Conservation (phyloP, 30 jellyfish, hydroid and myxozoan genomes). For the Aurelia sp. region DNA sequence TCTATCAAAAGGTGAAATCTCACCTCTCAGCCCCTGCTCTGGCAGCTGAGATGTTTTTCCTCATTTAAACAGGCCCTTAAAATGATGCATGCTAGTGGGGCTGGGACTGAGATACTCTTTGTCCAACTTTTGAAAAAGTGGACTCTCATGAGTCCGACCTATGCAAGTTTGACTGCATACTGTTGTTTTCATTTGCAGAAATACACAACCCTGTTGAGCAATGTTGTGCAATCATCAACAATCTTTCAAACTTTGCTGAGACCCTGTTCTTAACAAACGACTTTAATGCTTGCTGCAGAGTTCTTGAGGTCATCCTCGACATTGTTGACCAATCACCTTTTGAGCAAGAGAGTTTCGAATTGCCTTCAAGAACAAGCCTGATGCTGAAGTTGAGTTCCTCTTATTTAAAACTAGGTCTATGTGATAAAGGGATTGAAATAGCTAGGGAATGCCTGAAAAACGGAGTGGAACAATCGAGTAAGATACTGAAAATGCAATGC, state of each 20-base stretch:
- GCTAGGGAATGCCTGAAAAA: slow-evolving; percentile 36
- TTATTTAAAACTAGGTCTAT: slow-evolving; percentile 8
- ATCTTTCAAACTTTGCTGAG: slow-evolving; percentile 22
- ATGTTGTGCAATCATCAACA: not conserved
- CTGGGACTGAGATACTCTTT: too few species aligned
- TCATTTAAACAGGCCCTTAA: too few species aligned
- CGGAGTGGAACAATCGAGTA: not conserved
- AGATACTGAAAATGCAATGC: slow-evolving; percentile 54
- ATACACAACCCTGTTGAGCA: not conserved
- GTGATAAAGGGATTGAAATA: slow-evolving; percentile 16
- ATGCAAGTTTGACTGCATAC: not conserved
- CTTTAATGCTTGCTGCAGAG: slow-evolving; percentile 7
- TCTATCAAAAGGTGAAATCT: too few species aligned
- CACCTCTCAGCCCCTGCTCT: too few species aligned
- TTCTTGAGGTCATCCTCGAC: slow-evolving; percentile 30
- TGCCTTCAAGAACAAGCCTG: slow-evolving; percentile 14
- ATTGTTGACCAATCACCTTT: not conserved
- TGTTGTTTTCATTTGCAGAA: not conserved
- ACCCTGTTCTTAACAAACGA: slow-evolving; percentile 4
- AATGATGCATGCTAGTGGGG: too few species aligned
- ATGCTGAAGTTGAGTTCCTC: slow-evolving; percentile 53
- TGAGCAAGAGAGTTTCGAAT: not conserved
- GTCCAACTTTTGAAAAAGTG: too few species aligned
- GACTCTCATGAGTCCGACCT: too few species aligned
- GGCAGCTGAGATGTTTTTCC: too few species aligned